Evolutionary conservation across 2,888 invertebrate genomes (phyloP).

Genomic region (Eupithecia dodoneata): DNA sequence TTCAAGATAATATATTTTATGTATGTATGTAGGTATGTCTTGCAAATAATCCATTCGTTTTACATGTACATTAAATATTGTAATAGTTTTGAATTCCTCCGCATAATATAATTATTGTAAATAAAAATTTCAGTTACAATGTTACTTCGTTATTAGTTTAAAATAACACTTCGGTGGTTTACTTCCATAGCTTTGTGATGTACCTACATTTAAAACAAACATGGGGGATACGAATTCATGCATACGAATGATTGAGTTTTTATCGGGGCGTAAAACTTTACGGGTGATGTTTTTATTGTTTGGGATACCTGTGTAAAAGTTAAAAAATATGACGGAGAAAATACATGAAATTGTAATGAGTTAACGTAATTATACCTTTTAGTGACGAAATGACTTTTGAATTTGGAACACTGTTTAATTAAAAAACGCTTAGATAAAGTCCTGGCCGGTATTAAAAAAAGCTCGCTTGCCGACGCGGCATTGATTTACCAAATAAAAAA

Average conservation of each 20-base stretch:
- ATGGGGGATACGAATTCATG: constrained; percentile 8
- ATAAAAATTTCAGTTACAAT: background rate
- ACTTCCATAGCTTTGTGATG: constrained; percentile 7
- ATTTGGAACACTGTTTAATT: too few relatives aligned
- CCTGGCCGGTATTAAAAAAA: too few relatives aligned
- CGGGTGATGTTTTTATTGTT: background rate
- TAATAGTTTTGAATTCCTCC: background rate
- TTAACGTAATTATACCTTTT: background rate
- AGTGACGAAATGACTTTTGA: too few relatives aligned
- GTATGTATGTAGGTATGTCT: too few relatives aligned
- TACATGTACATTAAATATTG: background rate
- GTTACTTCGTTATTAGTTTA: constrained; percentile 11
- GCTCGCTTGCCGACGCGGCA: too few relatives aligned
- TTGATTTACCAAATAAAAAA: too few relatives aligned
- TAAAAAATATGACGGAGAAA: background rate
- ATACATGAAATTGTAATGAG: background rate
- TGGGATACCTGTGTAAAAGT: background rate
- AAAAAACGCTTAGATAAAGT: too few relatives aligned
- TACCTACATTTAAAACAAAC: background rate
- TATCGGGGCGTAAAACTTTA: background rate
- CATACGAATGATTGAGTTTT: constrained; percentile 6
- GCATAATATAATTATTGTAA: constrained; percentile 9
- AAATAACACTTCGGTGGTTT: constrained; percentile 15
- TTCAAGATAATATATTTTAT: too few relatives aligned
- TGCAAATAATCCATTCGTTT: too few relatives aligned